Conservation (phyloP, 1,140 invertebrate genomes). For the Anagrus nilaparvatae region DNA sequence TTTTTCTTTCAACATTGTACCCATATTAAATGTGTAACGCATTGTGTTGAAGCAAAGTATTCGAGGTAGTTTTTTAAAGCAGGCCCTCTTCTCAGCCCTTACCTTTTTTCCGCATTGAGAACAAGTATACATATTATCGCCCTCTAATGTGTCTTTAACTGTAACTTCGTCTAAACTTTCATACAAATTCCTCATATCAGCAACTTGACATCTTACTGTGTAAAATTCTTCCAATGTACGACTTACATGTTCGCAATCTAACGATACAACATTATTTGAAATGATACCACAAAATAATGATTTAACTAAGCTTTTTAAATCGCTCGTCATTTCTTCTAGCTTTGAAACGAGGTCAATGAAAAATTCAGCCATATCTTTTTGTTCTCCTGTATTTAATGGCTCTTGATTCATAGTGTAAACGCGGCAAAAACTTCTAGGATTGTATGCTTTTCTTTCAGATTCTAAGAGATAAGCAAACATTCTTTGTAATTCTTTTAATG, state of each 20-base stretch:
- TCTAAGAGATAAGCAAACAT: slow-evolving; percentile 95
- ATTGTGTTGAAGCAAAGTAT: slow-evolving; percentile 95
- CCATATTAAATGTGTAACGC: slow-evolving; percentile 97
- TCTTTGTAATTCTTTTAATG: slow-evolving; percentile 76
- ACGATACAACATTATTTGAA: slow-evolving; percentile 89
- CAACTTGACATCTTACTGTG: slow-evolving; percentile 88
- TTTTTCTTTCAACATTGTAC: slow-evolving; percentile 94
- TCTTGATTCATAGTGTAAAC: slow-evolving; percentile 96
- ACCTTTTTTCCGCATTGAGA: slow-evolving; percentile 92
- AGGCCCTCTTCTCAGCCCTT: slow-evolving; percentile 85
- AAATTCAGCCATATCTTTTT: slow-evolving; percentile 97
- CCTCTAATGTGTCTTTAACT: slow-evolving; percentile 91
- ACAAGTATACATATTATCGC: slow-evolving; percentile 96
- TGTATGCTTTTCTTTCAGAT: slow-evolving; percentile 90
- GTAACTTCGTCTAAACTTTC: slow-evolving; percentile 92
- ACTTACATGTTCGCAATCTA: slow-evolving; percentile 90
- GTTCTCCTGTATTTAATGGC: slow-evolving; percentile 89
- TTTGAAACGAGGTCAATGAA: slow-evolving; percentile 94
- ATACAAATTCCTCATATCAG: slow-evolving; percentile 91
- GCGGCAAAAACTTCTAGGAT: slow-evolving; percentile 89
- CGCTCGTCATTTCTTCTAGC: slow-evolving; percentile 89
- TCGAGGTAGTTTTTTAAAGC: slow-evolving; percentile 86
- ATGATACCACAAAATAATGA: slow-evolving; percentile 84
- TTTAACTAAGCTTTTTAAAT: slow-evolving; percentile 83
- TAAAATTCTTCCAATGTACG: slow-evolving; percentile 92